Base-by-base conservation (phyloP, 2,888 invertebrate genomes). In the Apodemia mormo region DNA sequence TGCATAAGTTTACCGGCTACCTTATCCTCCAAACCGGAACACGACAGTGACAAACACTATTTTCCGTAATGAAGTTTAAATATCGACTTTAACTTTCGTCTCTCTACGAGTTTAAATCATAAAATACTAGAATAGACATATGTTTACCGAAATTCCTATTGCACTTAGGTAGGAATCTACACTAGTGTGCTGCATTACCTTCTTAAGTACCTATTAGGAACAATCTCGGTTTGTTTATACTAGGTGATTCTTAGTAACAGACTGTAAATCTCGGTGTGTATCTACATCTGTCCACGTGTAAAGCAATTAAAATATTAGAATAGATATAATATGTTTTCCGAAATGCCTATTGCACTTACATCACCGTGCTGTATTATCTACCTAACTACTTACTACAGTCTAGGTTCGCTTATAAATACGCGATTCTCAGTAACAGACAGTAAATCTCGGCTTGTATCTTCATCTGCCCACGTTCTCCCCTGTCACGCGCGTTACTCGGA, bases 391-490 rank as follows among this genome's bases (percentile, higher is more conserved):
- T 67, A 45, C 33, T 72, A 29, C 65, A 65, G 70, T 68, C 72
- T 65, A 65, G 33, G 64, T 22, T 49, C 56, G 65, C 65, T 67
- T 71, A 70, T 70, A 68, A 72, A 72, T 70, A 70, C 67, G 49
- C 45, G 67, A 64, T 72, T 72, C 72, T 45, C 40, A 65, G 72
- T 67, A 72, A 64, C 65, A 33, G 68, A 70, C 78, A 70, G 78
- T 79, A 76, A 78, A 78, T 78, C 75, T 76, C 70, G 67, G 66
- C 74, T 68, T 72, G 74, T 80, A 82, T 81, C 82, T 78, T 74
- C 75, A 79, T 79, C 79, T 76, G 74, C 74, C 78, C 81, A 79
- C 82, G 81, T 80, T 80, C 76, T 80, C 74, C 76, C 75, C 75
- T 77, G 79, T 79, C 80, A 79, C 79, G 79, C 76, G 75, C 73